These are phyloP conservation scores for Graphium colonna DNA, from an alignment of 2,888 invertebrate species.

Conservation along the genomic window DNA sequence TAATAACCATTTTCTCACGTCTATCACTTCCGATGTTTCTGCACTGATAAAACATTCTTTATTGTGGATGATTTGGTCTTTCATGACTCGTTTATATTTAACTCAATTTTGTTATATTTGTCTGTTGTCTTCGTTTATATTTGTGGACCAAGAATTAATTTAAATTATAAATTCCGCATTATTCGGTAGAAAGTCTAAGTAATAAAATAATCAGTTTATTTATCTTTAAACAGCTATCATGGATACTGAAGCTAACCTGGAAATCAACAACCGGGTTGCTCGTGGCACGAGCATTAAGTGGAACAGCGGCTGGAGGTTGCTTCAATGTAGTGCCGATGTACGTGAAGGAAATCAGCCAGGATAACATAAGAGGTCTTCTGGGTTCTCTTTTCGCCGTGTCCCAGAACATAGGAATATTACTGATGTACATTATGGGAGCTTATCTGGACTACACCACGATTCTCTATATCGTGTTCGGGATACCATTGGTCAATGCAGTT, in stretches of 20 bases:
- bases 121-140: too few relatives aligned
- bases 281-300: slow-evolving; percentile 45
- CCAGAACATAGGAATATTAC: slow-evolving; percentile 48
- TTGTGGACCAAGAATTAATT: too few relatives aligned
- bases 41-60: too few relatives aligned
- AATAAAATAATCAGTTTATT: too few relatives aligned
- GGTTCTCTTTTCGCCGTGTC: slow-evolving; percentile 48
- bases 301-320: slow-evolving; percentile 51
- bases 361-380: slow-evolving; percentile 49
- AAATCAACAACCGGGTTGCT: slow-evolving; percentile 41
- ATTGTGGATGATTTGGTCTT: too few relatives aligned
- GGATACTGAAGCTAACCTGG: slow-evolving; percentile 48
- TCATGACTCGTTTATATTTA: too few relatives aligned
- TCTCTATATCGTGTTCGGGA: slow-evolving; percentile 41
- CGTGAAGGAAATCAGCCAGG: slow-evolving; percentile 57
- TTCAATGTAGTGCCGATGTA: slow-evolving; percentile 55
- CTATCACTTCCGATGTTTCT: too few relatives aligned
- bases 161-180: too few relatives aligned
- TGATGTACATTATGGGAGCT: slow-evolving; percentile 54
- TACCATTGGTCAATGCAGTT: slow-evolving; percentile 44
- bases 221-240: slow-evolving; percentile 46
- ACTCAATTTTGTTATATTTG: too few relatives aligned
- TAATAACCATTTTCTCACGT: too few relatives aligned
- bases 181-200: too few relatives aligned
- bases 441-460: slow-evolving; percentile 49